Conservation (phyloP, 2,113 vertebrate genomes). For the Tetraodon nigroviridis region DNA sequence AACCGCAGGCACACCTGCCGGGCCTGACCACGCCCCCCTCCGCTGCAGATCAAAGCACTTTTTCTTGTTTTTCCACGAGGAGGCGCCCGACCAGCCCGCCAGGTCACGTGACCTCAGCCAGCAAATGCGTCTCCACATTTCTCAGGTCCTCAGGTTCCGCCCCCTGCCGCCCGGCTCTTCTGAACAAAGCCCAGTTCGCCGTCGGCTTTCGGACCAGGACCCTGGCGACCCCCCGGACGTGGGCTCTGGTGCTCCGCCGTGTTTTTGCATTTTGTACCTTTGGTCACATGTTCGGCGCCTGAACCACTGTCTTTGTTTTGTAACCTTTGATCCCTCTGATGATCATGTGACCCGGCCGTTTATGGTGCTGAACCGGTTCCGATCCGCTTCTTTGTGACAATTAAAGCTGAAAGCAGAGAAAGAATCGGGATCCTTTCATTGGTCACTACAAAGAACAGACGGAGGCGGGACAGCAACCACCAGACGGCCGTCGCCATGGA, state of each 20-base stretch:
- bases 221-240: neutral
- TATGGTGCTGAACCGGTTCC: conserved; percentile 61
- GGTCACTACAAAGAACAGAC: conserved; percentile 85
- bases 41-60: no score
- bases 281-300: neutral
- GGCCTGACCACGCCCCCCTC: conserved; percentile 69
- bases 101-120: neutral
- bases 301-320: conserved; percentile 67
- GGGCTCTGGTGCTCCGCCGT: no score
- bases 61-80: conserved; percentile 61
- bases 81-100: no score
- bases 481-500: conserved; percentile 81
- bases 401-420: conserved; percentile 52
- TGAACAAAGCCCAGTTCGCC: no score
- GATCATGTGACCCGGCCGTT: conserved; percentile 42
- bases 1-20: conserved; percentile 65
- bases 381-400: conserved; percentile 54
- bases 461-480: conserved; percentile 59
- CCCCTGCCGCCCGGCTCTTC: conserved; percentile 35
- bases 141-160: neutral
- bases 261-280: no score
- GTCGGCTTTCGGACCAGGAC: no score
- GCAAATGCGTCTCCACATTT: neutral
- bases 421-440: conserved; percentile 88
- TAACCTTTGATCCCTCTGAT: conserved; percentile 50